Evolutionary conservation across 2,797 vertebrate genomes (phyloP).

Genomic region (Morus bassanus): DNA sequence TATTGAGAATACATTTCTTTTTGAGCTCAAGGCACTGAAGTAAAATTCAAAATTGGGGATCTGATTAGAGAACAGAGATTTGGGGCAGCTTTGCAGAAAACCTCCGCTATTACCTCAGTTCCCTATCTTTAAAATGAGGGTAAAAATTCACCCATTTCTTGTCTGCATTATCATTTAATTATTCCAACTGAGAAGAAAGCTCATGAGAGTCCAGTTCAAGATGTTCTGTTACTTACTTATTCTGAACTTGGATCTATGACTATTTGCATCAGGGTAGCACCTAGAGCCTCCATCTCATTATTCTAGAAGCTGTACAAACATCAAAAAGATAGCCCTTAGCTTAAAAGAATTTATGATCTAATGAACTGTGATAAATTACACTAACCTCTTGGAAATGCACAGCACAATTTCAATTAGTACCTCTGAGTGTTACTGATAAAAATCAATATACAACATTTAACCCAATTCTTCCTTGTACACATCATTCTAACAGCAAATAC

Average conservation of each 20-base stretch:
- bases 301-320: not conserved
- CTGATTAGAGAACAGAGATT: not conserved
- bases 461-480: not conserved
- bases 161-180: not conserved
- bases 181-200: not conserved
- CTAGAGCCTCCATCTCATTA: not conserved
- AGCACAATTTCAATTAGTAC: not conserved
- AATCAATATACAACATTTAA: not conserved
- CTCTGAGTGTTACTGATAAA: not conserved
- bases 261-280: not conserved
- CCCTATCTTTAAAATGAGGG: not conserved
- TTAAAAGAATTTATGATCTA: constrained; percentile 11
- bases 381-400: not conserved
- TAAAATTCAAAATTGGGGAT: not conserved
- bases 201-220: not conserved
- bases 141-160: not conserved
- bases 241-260: not conserved
- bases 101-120: not conserved
- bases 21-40: not conserved
- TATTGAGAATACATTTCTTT: not conserved
- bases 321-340: not conserved
- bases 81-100: not conserved
- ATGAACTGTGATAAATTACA: not conserved
- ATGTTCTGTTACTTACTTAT: not conserved
- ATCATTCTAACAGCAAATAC: not conserved